Evolutionary conservation across 2,113 vertebrate species (phyloP), one percentile per base, ranked within the genome.

Genomic region (Petromus typicus): DNA sequence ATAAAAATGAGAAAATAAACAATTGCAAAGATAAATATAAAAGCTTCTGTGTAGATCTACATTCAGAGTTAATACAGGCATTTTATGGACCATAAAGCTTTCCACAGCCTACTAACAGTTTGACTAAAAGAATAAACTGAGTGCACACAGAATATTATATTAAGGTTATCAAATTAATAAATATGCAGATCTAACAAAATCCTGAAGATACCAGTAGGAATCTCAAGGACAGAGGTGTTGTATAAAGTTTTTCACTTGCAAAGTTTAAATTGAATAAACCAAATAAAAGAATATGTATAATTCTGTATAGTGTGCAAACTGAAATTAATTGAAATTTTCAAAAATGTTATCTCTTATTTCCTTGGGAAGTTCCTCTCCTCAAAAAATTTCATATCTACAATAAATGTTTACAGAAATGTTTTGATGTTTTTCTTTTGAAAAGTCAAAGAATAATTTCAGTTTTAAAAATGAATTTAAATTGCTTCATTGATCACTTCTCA

Each of bases 391-490:
- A n/a, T 48, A 51, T 51, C 64, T 64, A 17, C 43, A 80, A 59
- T 89, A 56, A 81, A 51, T 32, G 22, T 37, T 89, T 27, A 59
- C 43, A 64, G 30, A 57, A 82, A 59, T 37, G 48, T 54, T 30
- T 75, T 25, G 32, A 51, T 48, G 6, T 9, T 63, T 73, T 85
- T 57, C 25, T 45, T 23, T 76, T 32, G 67, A 51, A 79, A 91
- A 40, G 45, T 86, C 23, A 82, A 85, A 43, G 86, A 83, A 80
- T 91, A 25, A 20, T 45, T 5, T 90, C n/a, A 89, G 27, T 45
- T 85, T 43, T 59, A 81, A 78, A 78, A 40, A 27, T n/a, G 89
- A 88, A 56, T 63, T 67, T 43, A 75, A 90, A 82, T 90, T 90
- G 54, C 18, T 5, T 75, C 61, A 64, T 71, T 96, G 89, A 45